Base-by-base conservation (phyloP, 92 coral and sea anemone genomes). In the Hydrozoanthus gracilis region DNA sequence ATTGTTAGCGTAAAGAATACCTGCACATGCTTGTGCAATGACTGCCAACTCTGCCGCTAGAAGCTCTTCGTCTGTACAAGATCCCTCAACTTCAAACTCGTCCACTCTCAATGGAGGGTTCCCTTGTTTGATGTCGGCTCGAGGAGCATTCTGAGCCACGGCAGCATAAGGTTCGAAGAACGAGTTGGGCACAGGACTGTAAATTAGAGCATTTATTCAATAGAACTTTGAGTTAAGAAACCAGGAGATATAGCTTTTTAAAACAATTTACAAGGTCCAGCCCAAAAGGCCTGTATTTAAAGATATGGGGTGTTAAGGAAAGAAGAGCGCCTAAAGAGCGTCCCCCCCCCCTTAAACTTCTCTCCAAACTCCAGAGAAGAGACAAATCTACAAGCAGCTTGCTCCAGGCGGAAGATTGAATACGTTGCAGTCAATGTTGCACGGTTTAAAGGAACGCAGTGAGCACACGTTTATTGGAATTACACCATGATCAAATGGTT, bases 151-250 rank as follows among this genome's bases (percentile, higher is more conserved):
- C 64, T 75, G 79, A 55, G 86, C 55, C 13, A 11, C 64, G 52
- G 60, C 44, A 45, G 86, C 82, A 56, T 60, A 55, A n/a, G 88
- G 88, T 6, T 90, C 92, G 86, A 96, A 95, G 83, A 92, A 95
- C 9, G 99, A 92, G 86, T 93, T 96, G 69, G 99, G 96, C 13
- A 87, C 78, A 35, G 98, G 95, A 72, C 99, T 96, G 88, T 50
- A 73, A 56, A 58, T 47, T 49, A 84, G 39, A 48, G 8, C 27
- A 66, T 13, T 17, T 17, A 17, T 4, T 1, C 2, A 66, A 66
- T 17, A 14, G n/a, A 62, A 4, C 5, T 62, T 10, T 9, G 4
- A 14, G 6, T 62, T 16, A 62, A 11, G 17, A 62, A 62, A 4
- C 17, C 6, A 14, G 15, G 68, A 62, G 15, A 3, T 14, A 14